These are phyloP conservation scores for Grammomys surdaster DNA, from an alignment of 2,113 vertebrate species.

Conservation along the genomic window DNA sequence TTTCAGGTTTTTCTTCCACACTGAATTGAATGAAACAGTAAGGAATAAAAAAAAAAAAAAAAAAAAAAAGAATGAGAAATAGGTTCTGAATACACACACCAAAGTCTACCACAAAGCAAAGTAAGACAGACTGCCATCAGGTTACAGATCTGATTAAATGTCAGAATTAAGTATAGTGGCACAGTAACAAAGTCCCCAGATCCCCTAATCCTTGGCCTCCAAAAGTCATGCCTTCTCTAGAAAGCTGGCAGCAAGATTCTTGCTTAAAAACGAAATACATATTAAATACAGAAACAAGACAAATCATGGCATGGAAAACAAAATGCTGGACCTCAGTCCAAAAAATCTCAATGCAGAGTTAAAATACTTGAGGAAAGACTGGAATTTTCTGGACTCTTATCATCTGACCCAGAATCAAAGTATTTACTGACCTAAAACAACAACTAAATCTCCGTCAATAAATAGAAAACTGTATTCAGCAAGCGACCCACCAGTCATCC, in stretches of 20 bases:
- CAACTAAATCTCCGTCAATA: not conserved
- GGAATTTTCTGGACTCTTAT: conserved; percentile 75
- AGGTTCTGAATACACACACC: not conserved
- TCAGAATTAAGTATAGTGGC: not conserved
- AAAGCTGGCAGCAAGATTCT: not conserved
- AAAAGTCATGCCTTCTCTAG: conserved; percentile 47
- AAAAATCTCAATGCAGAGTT: conserved; percentile 46
- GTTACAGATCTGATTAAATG: not conserved
- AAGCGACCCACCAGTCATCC: not conserved
- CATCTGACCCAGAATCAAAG: conserved; percentile 75
- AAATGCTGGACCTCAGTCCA: conserved; percentile 60
- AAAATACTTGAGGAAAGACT: conserved; percentile 38
- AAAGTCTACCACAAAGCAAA: not conserved
- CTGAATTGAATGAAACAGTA: not conserved
- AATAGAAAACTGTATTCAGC: not conserved
- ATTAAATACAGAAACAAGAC: conserved; percentile 22
- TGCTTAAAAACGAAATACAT: conserved; percentile 26
- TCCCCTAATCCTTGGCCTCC: not conserved
- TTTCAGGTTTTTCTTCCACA: conserved; percentile 25
- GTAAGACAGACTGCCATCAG: not conserved
- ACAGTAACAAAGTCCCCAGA: not conserved
- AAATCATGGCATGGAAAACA: conserved; percentile 42
- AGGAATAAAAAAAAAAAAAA: not conserved
- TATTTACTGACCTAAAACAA: conserved; percentile 16
- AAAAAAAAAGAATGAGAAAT: not conserved